Base-by-base conservation (phyloP, 2,888 invertebrate species). In the Leucoma salicis region DNA sequence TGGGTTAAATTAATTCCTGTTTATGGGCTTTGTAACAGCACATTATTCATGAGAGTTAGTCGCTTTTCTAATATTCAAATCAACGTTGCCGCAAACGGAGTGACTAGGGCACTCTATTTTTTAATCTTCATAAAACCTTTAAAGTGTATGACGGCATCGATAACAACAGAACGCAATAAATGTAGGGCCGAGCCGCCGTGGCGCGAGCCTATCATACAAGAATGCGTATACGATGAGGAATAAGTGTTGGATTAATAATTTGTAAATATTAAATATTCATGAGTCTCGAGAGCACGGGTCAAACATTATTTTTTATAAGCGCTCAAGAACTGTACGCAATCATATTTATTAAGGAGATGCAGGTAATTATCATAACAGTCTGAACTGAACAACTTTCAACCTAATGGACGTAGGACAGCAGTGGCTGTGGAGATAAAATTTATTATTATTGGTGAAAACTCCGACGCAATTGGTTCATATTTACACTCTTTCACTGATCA, bases 261-360 rank as follows among this genome's bases (percentile, higher is more conserved):
- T 87, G 85, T 87, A 82, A 86, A 87, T 86, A 87, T 86, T 87
- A 85, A 80, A 87, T 88, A 87, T 88, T 87, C 87, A 88, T 87
- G 86, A 88, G 82, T 41, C 49, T 57, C 62, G 60, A 68, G 77
- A 78, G 78, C 81, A 80, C 78, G 83, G 83, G 85, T 83, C 86
- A 86, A 82, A 77, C 77, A 76, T 78, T 73, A 71, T 78, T 21
- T 82, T 61, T 86, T 81, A 74, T 80, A 82, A 74, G 73, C 77
- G 70, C 68, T 70, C 62, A 60, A 74, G 70, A 79, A 78, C 76
- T 79, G 75, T 72, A 68, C 72, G 78, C 70, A 72, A 76, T 77
- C 71, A 69, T 82, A 81, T 85, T 80, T 83, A 82, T 82, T 79
- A 84, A 82, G 79, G 78, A 84, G 82, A 81, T 76, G 77, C 73